Evolutionary conservation across 1,140 invertebrate species (phyloP).

Genomic region (Latrodectus geometricus): DNA sequence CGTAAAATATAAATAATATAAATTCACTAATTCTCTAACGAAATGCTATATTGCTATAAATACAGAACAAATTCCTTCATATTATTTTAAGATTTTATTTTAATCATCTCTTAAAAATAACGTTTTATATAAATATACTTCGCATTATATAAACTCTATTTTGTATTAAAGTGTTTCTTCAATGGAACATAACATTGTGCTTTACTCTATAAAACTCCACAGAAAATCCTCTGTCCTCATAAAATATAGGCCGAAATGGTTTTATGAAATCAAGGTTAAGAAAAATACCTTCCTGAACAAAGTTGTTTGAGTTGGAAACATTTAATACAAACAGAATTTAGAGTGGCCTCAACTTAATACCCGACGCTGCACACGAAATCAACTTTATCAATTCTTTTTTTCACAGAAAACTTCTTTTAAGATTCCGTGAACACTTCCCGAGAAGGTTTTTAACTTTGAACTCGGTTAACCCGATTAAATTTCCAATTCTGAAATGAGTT

Average conservation of each 20-base stretch:
- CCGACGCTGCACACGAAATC: neutral
- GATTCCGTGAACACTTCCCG: constrained; percentile 23
- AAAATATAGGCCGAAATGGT: neutral
- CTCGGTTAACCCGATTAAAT: constrained; percentile 30
- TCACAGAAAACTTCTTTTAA: neutral
- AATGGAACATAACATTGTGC: no score
- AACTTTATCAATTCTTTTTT: neutral
- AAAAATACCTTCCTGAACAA: neutral
- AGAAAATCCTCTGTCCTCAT: neutral
- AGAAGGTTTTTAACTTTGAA: constrained; percentile 18
- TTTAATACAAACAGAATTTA: neutral
- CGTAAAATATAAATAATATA: no score
- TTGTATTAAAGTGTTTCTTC: no score
- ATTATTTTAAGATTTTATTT: no score
- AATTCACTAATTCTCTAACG: no score
- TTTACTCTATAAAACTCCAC: no score
- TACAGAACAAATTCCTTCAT: no score
- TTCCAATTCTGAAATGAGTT: neutral
- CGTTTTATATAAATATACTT: no score
- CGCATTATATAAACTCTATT: no score
- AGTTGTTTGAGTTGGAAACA: neutral
- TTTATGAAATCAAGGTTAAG: neutral
- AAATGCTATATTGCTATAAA: no score
- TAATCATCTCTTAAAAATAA: no score
- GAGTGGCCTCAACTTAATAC: neutral